These are phyloP conservation scores for Apistogramma diplotaenia DNA, from an alignment of 2,113 vertebrate species.

Conservation along the genomic window DNA sequence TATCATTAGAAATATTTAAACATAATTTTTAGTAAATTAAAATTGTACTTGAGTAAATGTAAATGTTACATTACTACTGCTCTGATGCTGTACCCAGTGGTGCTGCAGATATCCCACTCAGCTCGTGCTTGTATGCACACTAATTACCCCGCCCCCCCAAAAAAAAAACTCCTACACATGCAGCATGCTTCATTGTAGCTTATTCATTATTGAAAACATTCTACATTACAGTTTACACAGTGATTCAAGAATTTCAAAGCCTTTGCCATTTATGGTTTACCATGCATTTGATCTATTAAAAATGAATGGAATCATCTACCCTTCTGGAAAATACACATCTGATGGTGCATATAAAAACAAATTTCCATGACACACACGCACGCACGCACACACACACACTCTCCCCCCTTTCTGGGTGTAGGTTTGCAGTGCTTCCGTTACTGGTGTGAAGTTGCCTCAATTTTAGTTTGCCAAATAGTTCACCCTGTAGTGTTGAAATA, in stretches of 20 bases:
- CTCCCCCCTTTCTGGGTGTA: neutral
- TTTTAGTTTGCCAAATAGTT: neutral
- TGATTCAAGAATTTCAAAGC: neutral
- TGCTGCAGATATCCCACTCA: neutral
- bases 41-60: neutral
- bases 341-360: neutral
- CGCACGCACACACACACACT: too few relatives aligned
- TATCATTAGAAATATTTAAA: neutral
- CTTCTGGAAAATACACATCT: neutral
- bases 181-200: neutral
- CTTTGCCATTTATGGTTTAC: neutral
- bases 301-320: accelerated
- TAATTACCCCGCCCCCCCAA: too few relatives aligned
- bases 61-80: neutral
- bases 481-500: neutral
- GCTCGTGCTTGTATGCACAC: neutral
- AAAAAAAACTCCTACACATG: neutral
- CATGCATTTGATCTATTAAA: too few relatives aligned
- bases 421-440: neutral
- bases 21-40: neutral
- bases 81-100: too few relatives aligned
- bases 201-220: neutral
- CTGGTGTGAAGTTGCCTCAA: accelerated
- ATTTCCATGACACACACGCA: too few relatives aligned
- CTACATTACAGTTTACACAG: neutral